A percentile compares a stretch with the other conserved stretches of the same genome.
phyloP scores from a whole-genome alignment of 2,888 invertebrate genomes.

The Abscondita cerata region DNA sequence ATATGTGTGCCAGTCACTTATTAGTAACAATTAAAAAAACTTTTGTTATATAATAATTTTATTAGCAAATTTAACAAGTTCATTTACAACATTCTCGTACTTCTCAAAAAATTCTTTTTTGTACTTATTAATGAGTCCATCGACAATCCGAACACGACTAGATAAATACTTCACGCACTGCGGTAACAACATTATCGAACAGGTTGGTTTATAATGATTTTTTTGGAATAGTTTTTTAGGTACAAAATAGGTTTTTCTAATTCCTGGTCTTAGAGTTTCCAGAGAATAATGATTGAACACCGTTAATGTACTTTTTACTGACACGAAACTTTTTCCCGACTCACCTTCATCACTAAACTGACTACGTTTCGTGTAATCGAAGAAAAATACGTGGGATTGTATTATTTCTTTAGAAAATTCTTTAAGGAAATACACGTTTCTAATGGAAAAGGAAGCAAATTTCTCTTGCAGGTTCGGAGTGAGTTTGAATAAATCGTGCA shows the following conservation, averaged over 20 bases:
- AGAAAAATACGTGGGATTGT: conserved; percentile 40
- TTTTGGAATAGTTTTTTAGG: conserved; percentile 67
- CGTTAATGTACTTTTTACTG: conserved; percentile 69
- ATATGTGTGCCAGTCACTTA: not conserved
- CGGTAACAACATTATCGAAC: conserved; percentile 49
- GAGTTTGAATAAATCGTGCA: conserved; percentile 55
- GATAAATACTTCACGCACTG: conserved; percentile 52
- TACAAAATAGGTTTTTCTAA: conserved; percentile 65
- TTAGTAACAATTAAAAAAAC: not conserved
- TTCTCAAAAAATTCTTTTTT: conserved; percentile 40
- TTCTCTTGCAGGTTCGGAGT: conserved; percentile 38
- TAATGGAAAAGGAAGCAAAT: conserved; percentile 67
- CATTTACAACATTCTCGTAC: conserved; percentile 28
- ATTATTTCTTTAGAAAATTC: conserved; percentile 18
- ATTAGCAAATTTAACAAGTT: conserved; percentile 4
- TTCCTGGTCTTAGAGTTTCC: conserved; percentile 63
- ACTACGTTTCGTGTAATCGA: conserved; percentile 42
- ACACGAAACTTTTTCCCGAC: conserved; percentile 76
- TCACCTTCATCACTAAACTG: conserved; percentile 67
- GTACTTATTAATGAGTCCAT: conserved; percentile 48
- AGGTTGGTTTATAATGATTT: conserved; percentile 70
- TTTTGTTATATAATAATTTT: not conserved
- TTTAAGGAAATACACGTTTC: conserved; percentile 66
- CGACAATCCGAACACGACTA: conserved; percentile 47
- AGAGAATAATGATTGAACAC: conserved; percentile 81